Conservation (phyloP, 1,140 invertebrate species). For the Chionoecetes opilio region DNA sequence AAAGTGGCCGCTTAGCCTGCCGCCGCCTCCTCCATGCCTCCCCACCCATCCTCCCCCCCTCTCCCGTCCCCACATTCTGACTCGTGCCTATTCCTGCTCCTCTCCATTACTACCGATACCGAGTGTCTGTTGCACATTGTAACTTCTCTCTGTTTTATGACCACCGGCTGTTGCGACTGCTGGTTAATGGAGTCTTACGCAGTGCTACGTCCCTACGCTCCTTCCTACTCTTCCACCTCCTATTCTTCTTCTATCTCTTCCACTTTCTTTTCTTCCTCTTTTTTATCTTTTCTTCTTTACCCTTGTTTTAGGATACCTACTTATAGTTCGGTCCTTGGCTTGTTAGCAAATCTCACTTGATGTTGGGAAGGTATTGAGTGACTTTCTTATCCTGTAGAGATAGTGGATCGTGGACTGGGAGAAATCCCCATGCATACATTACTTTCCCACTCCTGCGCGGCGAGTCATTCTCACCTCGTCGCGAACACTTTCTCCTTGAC, state of each 20-base stretch:
- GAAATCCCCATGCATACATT: background rate
- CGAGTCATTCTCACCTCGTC: background rate
- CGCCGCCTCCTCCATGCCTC: background rate
- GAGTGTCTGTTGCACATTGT: too few relatives aligned
- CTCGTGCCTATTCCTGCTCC: background rate
- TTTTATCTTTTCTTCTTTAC: background rate
- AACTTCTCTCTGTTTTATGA: too few relatives aligned
- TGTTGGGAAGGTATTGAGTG: too few relatives aligned
- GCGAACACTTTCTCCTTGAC: background rate
- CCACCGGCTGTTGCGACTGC: too few relatives aligned
- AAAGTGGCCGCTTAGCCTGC: conserved; percentile 34
- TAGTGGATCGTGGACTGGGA: too few relatives aligned
- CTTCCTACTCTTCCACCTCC: too few relatives aligned
- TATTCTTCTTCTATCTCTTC: background rate
- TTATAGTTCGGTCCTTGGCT: too few relatives aligned
- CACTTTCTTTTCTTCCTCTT: background rate
- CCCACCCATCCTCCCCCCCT: background rate
- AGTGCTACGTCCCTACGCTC: too few relatives aligned
- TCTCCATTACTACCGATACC: background rate
- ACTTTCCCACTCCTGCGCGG: background rate
- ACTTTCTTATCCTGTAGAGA: too few relatives aligned
- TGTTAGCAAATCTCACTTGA: too few relatives aligned
- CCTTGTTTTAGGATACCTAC: too few relatives aligned
- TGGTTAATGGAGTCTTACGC: too few relatives aligned
- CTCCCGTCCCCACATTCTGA: background rate